Evolutionary conservation across 92 coral and sea anemone species (phyloP).

Genomic region (Virgularia gustaviana): DNA sequence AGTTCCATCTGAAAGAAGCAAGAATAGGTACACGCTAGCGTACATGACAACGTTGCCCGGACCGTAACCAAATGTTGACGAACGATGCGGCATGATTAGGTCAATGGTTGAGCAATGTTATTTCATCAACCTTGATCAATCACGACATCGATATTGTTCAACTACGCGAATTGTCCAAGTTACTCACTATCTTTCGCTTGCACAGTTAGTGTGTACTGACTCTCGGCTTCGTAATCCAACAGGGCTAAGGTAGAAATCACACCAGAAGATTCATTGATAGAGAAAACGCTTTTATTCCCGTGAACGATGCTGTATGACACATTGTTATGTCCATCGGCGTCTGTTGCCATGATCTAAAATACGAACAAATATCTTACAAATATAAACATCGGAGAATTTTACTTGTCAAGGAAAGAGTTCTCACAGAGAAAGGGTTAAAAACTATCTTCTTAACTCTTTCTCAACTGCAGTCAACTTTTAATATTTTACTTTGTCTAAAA

Average conservation of each 20-base stretch:
- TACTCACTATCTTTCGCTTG: slow-evolving; percentile 67
- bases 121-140: slow-evolving; percentile 55
- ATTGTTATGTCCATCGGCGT: slow-evolving; percentile 31
- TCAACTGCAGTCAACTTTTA: too few relatives aligned
- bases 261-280: slow-evolving; percentile 51
- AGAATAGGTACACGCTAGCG: not conserved
- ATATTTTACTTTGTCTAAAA: too few relatives aligned
- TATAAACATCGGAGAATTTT: not conserved
- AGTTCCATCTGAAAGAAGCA: slow-evolving; percentile 10
- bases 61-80: too few relatives aligned
- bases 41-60: too few relatives aligned
- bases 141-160: not conserved
- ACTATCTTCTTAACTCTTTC: too few relatives aligned
- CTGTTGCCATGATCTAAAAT: slow-evolving; percentile 4
- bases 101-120: not conserved
- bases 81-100: not conserved
- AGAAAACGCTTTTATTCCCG: slow-evolving; percentile 44
- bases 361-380: too few relatives aligned
- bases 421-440: too few relatives aligned
- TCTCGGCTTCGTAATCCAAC: slow-evolving; percentile 51
- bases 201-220: slow-evolving; percentile 52
- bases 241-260: slow-evolving; percentile 18
- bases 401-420: too few relatives aligned
- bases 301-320: slow-evolving; percentile 35
- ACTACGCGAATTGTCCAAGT: not conserved